Evolutionary conservation across 2,888 invertebrate species (phyloP).

Genomic region (Lithosia quadra): DNA sequence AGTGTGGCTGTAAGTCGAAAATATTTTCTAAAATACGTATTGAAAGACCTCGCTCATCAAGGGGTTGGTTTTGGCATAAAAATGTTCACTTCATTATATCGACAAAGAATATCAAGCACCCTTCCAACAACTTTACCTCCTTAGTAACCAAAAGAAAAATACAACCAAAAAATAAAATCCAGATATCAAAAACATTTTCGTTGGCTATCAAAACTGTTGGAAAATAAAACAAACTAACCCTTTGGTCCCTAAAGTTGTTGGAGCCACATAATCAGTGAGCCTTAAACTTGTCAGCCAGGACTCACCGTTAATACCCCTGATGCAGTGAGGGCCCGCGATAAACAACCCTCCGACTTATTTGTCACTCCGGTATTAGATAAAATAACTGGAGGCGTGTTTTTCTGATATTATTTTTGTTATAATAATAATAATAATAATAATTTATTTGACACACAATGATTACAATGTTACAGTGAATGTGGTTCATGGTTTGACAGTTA

Average conservation of each 20-base stretch:
- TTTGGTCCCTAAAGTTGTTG: constrained; percentile 19
- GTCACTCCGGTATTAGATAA: constrained; percentile 23
- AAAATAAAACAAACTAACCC: constrained; percentile 19
- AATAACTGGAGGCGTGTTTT: constrained; percentile 20
- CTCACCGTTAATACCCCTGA: constrained; percentile 20
- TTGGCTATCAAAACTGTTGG: constrained; percentile 6
- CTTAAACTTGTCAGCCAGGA: constrained; percentile 23
- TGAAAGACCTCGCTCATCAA: no score
- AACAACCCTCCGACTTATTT: constrained; percentile 12
- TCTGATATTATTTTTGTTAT: constrained; percentile 3
- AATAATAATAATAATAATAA: background rate
- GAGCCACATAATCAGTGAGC: constrained; percentile 26
- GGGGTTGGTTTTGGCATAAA: no score
- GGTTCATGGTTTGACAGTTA: no score
- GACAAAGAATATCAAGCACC: no score
- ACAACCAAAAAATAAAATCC: background rate
- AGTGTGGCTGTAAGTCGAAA: no score
- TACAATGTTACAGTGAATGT: no score
- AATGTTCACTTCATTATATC: no score
- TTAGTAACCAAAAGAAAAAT: no score
- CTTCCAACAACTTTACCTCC: no score
- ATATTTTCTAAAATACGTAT: no score
- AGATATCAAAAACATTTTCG: background rate
- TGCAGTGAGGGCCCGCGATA: constrained; percentile 18
- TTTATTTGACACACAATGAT: no score